Percentiles rank a stretch among this genome's conserved stretches.
Evolutionary conservation across 2,797 vertebrate species (phyloP).

Genomic region (Trichosurus vulpecula): DNA sequence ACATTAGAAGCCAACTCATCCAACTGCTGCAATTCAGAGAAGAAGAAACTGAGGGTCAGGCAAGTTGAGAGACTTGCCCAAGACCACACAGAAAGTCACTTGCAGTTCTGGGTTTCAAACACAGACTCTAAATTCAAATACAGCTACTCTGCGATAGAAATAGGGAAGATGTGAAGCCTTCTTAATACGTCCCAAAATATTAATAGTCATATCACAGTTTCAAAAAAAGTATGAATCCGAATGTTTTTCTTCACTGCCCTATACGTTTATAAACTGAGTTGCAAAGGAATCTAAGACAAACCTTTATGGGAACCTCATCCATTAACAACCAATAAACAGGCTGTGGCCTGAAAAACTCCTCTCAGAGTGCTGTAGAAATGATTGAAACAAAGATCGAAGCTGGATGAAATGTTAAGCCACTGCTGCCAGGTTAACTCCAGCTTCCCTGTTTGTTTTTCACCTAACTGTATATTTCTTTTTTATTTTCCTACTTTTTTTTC

Average conservation of each 20-base stretch:
- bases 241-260: neutral
- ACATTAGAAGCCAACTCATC: neutral
- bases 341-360: neutral
- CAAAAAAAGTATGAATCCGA: neutral
- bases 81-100: neutral
- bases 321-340: neutral
- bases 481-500: neutral
- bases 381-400: neutral
- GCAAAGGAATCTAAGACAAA: neutral
- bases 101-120: neutral
- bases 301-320: neutral
- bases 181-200: neutral
- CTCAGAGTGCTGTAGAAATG: neutral
- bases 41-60: neutral
- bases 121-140: neutral
- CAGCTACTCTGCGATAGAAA: neutral
- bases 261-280: neutral
- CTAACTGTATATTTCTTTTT: neutral
- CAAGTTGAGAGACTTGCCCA: neutral
- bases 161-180: neutral
- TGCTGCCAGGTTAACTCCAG: neutral
- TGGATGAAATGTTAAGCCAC: neutral
- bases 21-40: neutral
- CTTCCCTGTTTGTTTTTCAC: neutral
- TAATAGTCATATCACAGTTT: neutral